Evolutionary conservation across 2,888 invertebrate genomes (phyloP).

Genomic region (Drosophila pseudotakahashii): DNA sequence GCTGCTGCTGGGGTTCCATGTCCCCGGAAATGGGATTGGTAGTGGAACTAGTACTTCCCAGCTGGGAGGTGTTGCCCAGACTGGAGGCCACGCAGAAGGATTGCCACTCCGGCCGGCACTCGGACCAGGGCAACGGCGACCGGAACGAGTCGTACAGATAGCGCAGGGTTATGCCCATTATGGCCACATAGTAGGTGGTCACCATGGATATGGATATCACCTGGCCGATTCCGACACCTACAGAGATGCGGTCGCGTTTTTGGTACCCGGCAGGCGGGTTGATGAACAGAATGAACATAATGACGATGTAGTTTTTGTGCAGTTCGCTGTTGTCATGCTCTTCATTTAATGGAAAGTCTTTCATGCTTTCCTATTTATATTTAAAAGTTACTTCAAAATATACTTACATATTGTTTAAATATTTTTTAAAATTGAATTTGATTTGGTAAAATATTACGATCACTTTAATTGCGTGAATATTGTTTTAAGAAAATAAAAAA

Average conservation of each 20-base stretch:
- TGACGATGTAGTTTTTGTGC: conserved; percentile 11
- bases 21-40: neutral
- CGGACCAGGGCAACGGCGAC: conserved; percentile 87
- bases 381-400: too few species aligned
- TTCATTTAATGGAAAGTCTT: neutral
- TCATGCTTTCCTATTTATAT: too few species aligned
- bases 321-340: conserved; percentile 15
- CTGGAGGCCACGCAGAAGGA: conserved; percentile 84
- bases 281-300: conserved; percentile 21
- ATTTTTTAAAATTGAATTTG: too few species aligned
- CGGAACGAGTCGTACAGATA: conserved; percentile 88
- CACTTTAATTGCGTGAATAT: too few species aligned
- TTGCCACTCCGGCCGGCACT: conserved; percentile 86
- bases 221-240: conserved; percentile 87
- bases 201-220: conserved; percentile 86
- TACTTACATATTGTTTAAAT: too few species aligned
- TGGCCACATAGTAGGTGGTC: conserved; percentile 88
- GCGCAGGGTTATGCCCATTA: conserved; percentile 88
- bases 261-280: conserved; percentile 17
- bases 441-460: too few species aligned
- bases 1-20: conserved; percentile 43
- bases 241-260: conserved; percentile 24
- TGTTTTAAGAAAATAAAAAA: too few species aligned
- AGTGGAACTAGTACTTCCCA: neutral
- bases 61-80: conserved; percentile 63